Evolutionary conservation across 23 tunicate species (phyloP).

Genomic region (Trididemnum nubilum): DNA sequence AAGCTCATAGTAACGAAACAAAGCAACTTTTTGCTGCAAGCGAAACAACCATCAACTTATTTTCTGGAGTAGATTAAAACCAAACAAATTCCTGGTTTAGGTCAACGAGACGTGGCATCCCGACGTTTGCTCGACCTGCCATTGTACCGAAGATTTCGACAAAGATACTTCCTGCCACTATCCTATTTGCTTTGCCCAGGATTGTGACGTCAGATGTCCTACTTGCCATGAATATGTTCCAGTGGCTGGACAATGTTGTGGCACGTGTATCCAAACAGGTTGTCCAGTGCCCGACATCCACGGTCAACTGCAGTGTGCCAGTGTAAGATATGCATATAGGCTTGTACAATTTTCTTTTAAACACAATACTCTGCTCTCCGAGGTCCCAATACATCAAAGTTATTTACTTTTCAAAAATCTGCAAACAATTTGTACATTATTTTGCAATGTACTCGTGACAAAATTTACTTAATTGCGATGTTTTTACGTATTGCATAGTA

Average conservation of each 20-base stretch:
- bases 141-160: constrained; percentile 2
- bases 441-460: too few species aligned
- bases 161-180: constrained; percentile 11
- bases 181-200: constrained; percentile 27
- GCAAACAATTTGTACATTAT: neutral
- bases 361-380: neutral
- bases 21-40: too few species aligned
- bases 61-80: too few species aligned
- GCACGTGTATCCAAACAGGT: constrained; percentile 59
- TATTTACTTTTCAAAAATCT: neutral
- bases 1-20: too few species aligned
- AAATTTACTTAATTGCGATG: too few species aligned
- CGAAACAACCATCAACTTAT: too few species aligned
- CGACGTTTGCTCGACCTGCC: constrained; percentile 62
- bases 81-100: constrained; percentile 52
- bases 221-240: constrained; percentile 64
- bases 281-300: constrained; percentile 38
- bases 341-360: neutral
- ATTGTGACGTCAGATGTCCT: constrained; percentile 76
- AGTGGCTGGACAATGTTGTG: constrained; percentile 78
- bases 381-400: too few species aligned
- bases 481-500: too few species aligned
- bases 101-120: constrained; percentile 61
- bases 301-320: constrained; percentile 36
- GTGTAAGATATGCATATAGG: constrained; percentile 15